phyloP scores from a whole-genome alignment of 2,113 vertebrate species.

The Nycticorax nycticorax region DNA sequence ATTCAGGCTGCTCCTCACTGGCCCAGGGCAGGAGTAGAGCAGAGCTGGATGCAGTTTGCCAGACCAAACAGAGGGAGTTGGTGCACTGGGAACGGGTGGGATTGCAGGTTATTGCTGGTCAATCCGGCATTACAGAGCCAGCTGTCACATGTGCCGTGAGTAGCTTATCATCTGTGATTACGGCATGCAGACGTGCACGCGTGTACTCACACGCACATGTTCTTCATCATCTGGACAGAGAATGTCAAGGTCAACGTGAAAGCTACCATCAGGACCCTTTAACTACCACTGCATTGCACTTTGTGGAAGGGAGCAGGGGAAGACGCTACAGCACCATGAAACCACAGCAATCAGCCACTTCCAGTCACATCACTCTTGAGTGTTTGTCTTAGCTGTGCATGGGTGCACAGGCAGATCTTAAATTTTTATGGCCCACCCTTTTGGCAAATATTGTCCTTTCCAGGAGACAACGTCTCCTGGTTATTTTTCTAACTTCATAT shows the following conservation, averaged over 20 bases:
- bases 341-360: background rate
- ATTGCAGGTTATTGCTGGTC: background rate
- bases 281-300: background rate
- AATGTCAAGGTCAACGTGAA: fast-evolving
- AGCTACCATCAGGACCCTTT: background rate
- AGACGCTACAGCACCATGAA: background rate
- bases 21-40: fast-evolving
- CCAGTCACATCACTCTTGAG: background rate
- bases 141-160: fast-evolving
- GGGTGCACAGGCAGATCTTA: background rate
- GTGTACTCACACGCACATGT: fast-evolving
- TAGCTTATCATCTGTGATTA: background rate
- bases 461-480: background rate
- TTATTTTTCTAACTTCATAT: background rate
- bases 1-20: background rate
- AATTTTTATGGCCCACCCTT: background rate
- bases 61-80: background rate
- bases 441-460: background rate
- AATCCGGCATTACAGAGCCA: background rate
- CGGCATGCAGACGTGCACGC: fast-evolving
- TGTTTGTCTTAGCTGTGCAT: background rate
- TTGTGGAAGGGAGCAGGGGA: background rate
- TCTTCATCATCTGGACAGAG: background rate
- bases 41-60: background rate
- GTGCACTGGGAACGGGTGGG: background rate